Percentiles rank a stretch among this genome's conserved stretches.
Conservation (phyloP, 2,113 vertebrate species). For the Pterocles gutturalis region DNA sequence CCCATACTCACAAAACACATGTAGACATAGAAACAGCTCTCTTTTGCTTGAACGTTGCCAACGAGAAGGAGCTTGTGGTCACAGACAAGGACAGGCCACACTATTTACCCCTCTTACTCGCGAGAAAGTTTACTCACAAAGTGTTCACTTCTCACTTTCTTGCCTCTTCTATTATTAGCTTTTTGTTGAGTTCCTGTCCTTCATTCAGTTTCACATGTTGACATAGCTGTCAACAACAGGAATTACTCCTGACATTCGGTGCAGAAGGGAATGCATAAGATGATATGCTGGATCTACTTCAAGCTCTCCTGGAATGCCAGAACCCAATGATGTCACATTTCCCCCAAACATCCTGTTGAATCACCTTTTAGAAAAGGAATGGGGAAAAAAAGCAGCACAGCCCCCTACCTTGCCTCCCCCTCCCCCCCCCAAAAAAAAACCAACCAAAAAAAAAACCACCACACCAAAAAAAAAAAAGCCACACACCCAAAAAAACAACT, state of each 20-base stretch:
- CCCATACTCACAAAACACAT: background rate
- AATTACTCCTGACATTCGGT: background rate
- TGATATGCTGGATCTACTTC: background rate
- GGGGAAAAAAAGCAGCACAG: background rate
- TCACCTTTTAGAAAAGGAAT: background rate
- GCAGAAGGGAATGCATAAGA: background rate
- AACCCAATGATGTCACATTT: background rate
- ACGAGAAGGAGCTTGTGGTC: background rate
- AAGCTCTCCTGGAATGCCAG: background rate
- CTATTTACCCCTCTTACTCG: background rate
- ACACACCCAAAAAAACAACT: background rate
- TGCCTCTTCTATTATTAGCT: background rate
- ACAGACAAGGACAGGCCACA: conserved; percentile 1
- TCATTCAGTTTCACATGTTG: background rate
- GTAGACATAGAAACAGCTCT: background rate
- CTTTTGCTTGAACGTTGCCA: rapidly evolving
- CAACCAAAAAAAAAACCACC: no score
- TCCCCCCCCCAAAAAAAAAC: no score
- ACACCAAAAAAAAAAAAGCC: no score
- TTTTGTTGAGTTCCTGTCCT: conserved; percentile 9
- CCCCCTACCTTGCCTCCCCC: no score
- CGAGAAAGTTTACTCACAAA: background rate
- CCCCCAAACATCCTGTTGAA: background rate
- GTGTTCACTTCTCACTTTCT: background rate
- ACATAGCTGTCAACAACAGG: background rate